Evolutionary conservation across 2,888 invertebrate species (phyloP).

Genomic region (Xanthorhoe designata): DNA sequence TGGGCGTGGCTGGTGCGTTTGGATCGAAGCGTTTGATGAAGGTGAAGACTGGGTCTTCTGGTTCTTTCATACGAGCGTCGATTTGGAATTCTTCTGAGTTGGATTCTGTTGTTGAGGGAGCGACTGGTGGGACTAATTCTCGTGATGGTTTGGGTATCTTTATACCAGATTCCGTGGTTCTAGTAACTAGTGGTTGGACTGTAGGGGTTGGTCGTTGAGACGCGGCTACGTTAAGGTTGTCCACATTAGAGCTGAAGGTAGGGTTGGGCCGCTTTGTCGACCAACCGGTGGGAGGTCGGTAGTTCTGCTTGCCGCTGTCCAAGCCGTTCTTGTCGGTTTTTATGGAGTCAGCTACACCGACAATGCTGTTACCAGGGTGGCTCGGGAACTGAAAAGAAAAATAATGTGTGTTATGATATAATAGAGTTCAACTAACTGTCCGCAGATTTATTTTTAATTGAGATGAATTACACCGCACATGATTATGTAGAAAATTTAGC

Average conservation of each 20-base stretch:
- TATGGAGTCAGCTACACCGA: constrained; percentile 74
- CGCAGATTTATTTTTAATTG: too few species aligned
- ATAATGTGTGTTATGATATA: constrained; percentile 4
- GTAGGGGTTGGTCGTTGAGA: constrained; percentile 62
- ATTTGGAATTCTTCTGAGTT: constrained; percentile 57
- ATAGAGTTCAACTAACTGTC: too few species aligned
- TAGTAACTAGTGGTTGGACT: constrained; percentile 51
- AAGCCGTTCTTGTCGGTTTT: constrained; percentile 70
- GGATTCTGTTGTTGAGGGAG: constrained; percentile 57
- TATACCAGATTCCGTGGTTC: constrained; percentile 20
- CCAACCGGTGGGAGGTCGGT: constrained; percentile 84
- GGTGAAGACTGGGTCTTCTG: constrained; percentile 66
- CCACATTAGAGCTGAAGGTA: constrained; percentile 42
- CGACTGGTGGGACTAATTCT: constrained; percentile 61
- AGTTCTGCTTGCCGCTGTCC: constrained; percentile 75
- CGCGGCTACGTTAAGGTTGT: constrained; percentile 57
- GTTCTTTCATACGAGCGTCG: constrained; percentile 46
- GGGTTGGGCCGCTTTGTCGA: constrained; percentile 69
- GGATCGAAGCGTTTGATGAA: constrained; percentile 82
- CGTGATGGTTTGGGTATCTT: constrained; percentile 53
- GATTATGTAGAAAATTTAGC: too few species aligned
- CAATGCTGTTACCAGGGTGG: constrained; percentile 74
- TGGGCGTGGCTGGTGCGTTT: constrained; percentile 67
- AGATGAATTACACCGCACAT: too few species aligned
- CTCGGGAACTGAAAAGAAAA: constrained; percentile 65